phyloP scores from a whole-genome alignment of 1,140 invertebrate species.

The Chionoecetes opilio region DNA sequence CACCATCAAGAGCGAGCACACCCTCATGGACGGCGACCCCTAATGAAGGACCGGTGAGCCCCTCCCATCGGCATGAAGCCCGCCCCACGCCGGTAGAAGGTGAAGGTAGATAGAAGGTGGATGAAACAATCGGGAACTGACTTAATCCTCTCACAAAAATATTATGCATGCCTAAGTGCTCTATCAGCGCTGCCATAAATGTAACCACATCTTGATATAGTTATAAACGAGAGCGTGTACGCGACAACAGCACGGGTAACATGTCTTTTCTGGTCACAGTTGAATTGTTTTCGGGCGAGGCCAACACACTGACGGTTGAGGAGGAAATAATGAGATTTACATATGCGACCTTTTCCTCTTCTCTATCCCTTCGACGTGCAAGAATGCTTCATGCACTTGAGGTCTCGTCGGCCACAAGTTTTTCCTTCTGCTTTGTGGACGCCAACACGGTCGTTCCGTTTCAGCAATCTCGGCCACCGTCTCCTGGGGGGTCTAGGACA shows the following conservation, averaged over 20 bases:
- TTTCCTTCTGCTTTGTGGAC: conserved; percentile 50
- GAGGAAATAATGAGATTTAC: conserved; percentile 55
- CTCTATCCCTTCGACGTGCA: conserved; percentile 67
- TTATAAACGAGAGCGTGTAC: neutral
- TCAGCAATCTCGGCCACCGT: conserved; percentile 38
- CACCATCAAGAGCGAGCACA: conserved; percentile 51
- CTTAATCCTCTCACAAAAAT: neutral
- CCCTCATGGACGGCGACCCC: conserved; percentile 40
- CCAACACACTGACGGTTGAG: neutral
- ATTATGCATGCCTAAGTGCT: neutral
- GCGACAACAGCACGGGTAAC: neutral
- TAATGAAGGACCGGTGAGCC: conserved; percentile 21
- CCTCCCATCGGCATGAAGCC: neutral
- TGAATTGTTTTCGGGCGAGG: conserved; percentile 42
- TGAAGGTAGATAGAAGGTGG: too few relatives aligned
- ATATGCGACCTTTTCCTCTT: conserved; percentile 46
- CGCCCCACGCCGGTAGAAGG: conserved; percentile 42
- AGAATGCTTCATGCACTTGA: conserved; percentile 67
- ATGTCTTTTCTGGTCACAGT: neutral
- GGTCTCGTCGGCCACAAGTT: conserved; percentile 58
- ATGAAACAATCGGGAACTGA: neutral
- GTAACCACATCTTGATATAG: neutral
- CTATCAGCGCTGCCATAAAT: neutral
- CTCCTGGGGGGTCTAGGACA: conserved; percentile 37
- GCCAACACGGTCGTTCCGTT: neutral